Evolutionary conservation across 2,888 invertebrate species (phyloP), one percentile per base, ranked within the genome.

Genomic region (Napeogenes sylphis): DNA sequence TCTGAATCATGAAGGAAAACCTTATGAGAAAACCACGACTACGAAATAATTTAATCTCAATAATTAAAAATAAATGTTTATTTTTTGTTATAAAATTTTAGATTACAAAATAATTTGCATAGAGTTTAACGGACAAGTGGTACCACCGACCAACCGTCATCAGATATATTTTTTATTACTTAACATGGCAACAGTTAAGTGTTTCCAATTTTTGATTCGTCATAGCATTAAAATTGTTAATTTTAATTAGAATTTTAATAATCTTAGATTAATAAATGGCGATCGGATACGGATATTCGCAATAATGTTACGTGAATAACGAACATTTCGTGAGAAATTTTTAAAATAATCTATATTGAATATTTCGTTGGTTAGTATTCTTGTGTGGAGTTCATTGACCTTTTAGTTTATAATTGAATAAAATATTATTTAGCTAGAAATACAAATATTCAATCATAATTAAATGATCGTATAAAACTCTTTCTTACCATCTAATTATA

Each of bases 191-290:
- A 51, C 51, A n/a, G 30, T 63, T 56, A 61, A 60, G 64, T 63
- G 62, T 57, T 67, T 65, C 62, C 62, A 55, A 65, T 69, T 65
- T 68, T 51, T 56, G 65, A 69, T 69, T 69, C 62, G 67, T 51
- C 55, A 65, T 64, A 65, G 58, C 55, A 61, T 61, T 61, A 65
- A 61, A 59, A 46, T 62, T 64, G 60, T 56, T 56, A 59, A 63
- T 62, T 55, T 63, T 62, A 66, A 66, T 68, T 64, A 63, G 60
- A 59, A 46, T 60, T 58, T 51, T 63, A 46, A 56, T 56, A 13
- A 38, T 30, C 47, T 38, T 30, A 56, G 47, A 45, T 55, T 60
- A 47, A 51, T 30, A 51, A 51, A 51, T 51, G 21, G 21, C 21
- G 51, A 51, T 51, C 51, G 51, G 51, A 51, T 51, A 51, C 51